phyloP scores from a whole-genome alignment of 2,797 vertebrate species.

The Poeciliopsis presidionis region DNA sequence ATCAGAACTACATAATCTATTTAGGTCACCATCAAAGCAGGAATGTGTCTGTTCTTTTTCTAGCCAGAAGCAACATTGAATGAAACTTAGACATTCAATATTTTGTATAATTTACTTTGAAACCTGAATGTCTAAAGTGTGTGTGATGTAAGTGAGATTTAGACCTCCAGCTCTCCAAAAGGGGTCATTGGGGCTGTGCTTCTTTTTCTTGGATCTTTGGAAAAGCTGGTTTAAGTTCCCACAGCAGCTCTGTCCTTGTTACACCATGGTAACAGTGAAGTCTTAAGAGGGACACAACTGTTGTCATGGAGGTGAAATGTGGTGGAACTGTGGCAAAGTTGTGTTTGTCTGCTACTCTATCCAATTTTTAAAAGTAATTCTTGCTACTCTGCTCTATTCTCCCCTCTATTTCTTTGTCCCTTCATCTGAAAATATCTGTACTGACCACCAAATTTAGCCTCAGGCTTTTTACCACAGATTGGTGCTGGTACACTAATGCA shows the following conservation, averaged over 20 bases:
- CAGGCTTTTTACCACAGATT: background rate
- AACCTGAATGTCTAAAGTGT: background rate
- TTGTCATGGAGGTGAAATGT: slow-evolving; percentile 65
- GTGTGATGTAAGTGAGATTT: slow-evolving; percentile 19
- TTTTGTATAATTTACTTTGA: background rate
- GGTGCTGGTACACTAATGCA: too few relatives aligned
- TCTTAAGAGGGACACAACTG: slow-evolving; percentile 26
- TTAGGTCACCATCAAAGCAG: background rate
- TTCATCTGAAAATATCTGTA: background rate
- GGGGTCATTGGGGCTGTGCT: slow-evolving; percentile 21
- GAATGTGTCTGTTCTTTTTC: background rate
- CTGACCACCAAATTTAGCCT: background rate
- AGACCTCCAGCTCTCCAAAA: slow-evolving; percentile 24
- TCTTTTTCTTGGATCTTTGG: slow-evolving; percentile 48
- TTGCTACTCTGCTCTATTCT: background rate
- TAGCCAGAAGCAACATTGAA: background rate
- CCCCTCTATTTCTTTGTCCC: background rate
- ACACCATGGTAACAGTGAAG: slow-evolving; percentile 32
- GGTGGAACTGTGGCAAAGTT: slow-evolving; percentile 15
- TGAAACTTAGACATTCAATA: too few relatives aligned
- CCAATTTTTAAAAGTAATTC: background rate
- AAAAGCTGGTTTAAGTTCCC: slow-evolving; percentile 59
- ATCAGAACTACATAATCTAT: background rate
- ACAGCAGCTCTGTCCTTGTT: slow-evolving; percentile 47
- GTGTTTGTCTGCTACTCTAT: background rate